phyloP scores from a whole-genome alignment of 2,888 invertebrate species.

The Dryobotodes eremita region DNA sequence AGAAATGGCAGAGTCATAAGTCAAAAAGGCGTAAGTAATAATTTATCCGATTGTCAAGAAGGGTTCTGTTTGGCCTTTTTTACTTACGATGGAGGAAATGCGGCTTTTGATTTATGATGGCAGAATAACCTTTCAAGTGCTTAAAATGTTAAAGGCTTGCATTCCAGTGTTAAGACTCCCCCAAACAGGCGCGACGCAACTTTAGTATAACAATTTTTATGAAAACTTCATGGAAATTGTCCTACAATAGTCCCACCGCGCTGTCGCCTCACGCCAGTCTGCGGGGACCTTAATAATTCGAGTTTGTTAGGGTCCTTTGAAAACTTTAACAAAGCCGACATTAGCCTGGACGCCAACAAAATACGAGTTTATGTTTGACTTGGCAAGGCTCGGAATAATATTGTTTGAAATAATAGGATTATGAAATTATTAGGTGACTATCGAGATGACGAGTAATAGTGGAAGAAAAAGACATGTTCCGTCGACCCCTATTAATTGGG shows the following conservation, averaged over 20 bases:
- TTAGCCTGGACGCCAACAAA: conserved; percentile 5
- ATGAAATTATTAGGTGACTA: not conserved
- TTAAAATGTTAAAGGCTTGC: not conserved
- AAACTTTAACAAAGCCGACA: conserved; percentile 30
- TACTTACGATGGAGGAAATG: not conserved
- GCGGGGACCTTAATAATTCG: not conserved
- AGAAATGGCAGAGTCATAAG: not conserved
- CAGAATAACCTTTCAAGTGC: not conserved
- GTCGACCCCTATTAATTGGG: too few species aligned
- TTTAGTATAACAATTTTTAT: too few species aligned
- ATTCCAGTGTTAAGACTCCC: not conserved
- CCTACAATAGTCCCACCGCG: too few species aligned
- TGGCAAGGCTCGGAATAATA: not conserved
- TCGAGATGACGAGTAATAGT: too few species aligned
- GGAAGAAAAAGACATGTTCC: not conserved
- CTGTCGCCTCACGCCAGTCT: too few species aligned
- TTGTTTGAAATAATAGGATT: not conserved
- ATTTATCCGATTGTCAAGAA: not conserved
- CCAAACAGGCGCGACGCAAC: too few species aligned
- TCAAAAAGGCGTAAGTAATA: not conserved
- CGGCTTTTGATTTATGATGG: not conserved
- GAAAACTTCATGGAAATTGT: too few species aligned
- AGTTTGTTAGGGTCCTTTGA: conserved; percentile 20
- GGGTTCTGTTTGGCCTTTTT: not conserved
- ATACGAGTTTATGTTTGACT: not conserved